These are phyloP conservation scores for Lineus longissimus DNA, from an alignment of 1,140 invertebrate species.

Conservation along the genomic window DNA sequence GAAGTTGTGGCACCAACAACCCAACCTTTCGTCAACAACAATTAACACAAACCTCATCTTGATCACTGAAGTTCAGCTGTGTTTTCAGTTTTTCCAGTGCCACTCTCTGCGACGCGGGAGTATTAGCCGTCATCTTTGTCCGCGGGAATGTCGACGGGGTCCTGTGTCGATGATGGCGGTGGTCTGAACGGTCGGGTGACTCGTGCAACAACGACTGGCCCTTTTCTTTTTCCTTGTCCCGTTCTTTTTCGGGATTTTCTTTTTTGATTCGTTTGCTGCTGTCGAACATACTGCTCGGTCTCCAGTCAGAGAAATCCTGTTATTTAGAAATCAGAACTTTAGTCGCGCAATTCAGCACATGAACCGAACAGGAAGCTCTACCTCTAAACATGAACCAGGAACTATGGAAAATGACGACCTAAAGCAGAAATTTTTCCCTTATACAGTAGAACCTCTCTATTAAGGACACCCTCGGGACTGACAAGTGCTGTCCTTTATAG, in stretches of 20 bases:
- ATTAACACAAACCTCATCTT: constrained; percentile 43
- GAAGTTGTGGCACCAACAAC: background rate
- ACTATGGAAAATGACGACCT: too few species aligned
- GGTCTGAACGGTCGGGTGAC: constrained; percentile 38
- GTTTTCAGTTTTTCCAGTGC: constrained; percentile 45
- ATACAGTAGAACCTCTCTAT: too few species aligned
- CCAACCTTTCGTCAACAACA: background rate
- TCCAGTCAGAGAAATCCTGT: constrained; percentile 47
- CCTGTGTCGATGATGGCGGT: constrained; percentile 35
- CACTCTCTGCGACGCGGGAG: constrained; percentile 36
- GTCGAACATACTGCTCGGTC: constrained; percentile 32
- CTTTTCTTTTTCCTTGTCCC: constrained; percentile 30
- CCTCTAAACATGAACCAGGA: too few species aligned
- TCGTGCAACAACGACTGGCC: constrained; percentile 44
- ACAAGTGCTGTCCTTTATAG: too few species aligned
- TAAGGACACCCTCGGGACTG: too few species aligned
- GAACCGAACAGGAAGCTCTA: too few species aligned
- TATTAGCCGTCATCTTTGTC: constrained; percentile 37
- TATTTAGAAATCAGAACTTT: too few species aligned
- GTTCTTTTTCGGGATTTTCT: constrained; percentile 37
- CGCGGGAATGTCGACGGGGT: constrained; percentile 40
- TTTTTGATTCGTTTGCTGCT: constrained; percentile 41
- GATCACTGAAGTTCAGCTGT: constrained; percentile 44
- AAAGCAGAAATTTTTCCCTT: too few species aligned
- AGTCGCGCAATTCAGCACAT: too few species aligned